Evolutionary conservation across 1,140 invertebrate genomes (phyloP).

Genomic region (Pogonus chalceus): DNA sequence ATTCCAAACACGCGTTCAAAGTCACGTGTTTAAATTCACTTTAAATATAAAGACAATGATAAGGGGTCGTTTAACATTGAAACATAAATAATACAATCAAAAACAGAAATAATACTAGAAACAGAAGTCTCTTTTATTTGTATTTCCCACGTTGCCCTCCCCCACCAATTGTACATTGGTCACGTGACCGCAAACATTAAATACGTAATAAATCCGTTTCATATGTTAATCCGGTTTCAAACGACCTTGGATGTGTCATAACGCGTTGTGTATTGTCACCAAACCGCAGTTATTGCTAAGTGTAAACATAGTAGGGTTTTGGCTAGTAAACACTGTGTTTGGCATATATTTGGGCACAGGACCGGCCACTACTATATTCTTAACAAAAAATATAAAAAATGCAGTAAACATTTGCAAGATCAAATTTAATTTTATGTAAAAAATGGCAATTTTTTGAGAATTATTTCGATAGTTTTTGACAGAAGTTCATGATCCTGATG

Average conservation of each 20-base stretch:
- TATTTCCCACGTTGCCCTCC: slow-evolving; percentile 30
- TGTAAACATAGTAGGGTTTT: not conserved
- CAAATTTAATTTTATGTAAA: slow-evolving; percentile 28
- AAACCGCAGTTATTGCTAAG: slow-evolving; percentile 26
- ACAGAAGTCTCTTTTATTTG: slow-evolving; percentile 26
- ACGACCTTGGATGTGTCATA: slow-evolving; percentile 23
- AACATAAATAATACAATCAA: not conserved
- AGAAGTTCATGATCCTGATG: not conserved
- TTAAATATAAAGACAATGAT: slow-evolving; percentile 5
- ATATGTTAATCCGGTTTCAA: slow-evolving; percentile 31
- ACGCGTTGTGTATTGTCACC: slow-evolving; percentile 11
- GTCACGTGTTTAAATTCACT: not conserved
- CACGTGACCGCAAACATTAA: slow-evolving; percentile 27
- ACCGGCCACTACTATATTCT: no score
- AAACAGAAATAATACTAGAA: no score
- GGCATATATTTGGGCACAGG: not conserved
- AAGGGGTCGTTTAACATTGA: no score
- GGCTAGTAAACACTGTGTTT: not conserved
- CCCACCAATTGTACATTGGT: slow-evolving; percentile 23
- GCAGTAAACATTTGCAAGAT: no score
- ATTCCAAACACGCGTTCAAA: not conserved
- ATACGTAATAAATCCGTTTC: slow-evolving; percentile 35
- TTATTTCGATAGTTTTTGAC: not conserved
- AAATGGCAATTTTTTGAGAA: slow-evolving; percentile 20
- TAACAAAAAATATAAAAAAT: no score